Evolutionary conservation across 2,113 vertebrate species (phyloP).

Genomic region (Tetrax tetrax): DNA sequence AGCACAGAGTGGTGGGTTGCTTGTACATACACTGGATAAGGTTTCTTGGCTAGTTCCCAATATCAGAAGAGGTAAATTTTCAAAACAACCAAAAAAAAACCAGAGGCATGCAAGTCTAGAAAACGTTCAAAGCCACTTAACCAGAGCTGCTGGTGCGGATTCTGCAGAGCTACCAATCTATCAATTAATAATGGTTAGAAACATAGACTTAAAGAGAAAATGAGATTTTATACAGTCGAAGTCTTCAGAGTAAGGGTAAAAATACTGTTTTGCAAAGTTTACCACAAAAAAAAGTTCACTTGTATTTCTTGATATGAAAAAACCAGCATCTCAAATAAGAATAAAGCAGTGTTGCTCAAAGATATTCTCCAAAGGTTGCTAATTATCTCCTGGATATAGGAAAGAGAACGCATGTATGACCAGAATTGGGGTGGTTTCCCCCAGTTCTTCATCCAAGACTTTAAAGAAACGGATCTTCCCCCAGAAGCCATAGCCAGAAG

Average conservation of each 20-base stretch:
- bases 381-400: not conserved
- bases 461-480: not conserved
- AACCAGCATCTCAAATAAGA: not conserved
- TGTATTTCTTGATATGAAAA: not conserved
- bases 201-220: not conserved
- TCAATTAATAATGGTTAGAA: not conserved
- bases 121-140: not conserved
- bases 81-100: not conserved
- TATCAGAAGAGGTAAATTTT: not conserved
- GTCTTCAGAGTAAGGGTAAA: not conserved
- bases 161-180: not conserved
- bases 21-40: not conserved
- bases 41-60: not conserved
- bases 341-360: not conserved
- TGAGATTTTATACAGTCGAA: not conserved
- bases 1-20: fast-evolving
- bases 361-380: not conserved
- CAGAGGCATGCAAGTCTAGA: fast-evolving
- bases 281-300: not conserved
- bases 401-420: not conserved
- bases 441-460: not conserved
- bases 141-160: not conserved
- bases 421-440: not conserved
- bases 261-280: not conserved
- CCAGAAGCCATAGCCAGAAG: not conserved